phyloP scores from a whole-genome alignment of 2,888 invertebrate species.

The Piscicola geometra region DNA sequence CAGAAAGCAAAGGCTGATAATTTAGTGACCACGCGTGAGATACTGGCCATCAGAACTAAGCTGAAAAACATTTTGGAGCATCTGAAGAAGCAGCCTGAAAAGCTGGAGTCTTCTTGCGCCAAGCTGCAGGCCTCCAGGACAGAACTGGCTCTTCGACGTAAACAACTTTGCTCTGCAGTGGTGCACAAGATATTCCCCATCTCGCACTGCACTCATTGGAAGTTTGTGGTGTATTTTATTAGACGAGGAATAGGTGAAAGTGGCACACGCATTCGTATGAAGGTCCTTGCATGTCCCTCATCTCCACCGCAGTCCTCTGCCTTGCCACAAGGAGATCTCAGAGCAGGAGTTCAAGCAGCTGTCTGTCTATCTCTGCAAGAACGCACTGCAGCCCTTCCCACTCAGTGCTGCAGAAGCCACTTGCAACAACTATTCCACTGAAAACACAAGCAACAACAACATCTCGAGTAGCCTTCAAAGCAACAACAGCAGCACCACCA shows the following conservation, averaged over 20 bases:
- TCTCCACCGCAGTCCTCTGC: not conserved
- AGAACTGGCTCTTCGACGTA: not conserved
- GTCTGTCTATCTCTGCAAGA: no score
- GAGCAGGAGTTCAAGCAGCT: not conserved
- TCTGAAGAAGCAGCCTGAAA: not conserved
- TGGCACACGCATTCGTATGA: no score
- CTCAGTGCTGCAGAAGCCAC: not conserved
- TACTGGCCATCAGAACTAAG: not conserved
- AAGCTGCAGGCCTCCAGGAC: not conserved
- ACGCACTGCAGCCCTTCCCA: no score
- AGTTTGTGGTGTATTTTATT: not conserved
- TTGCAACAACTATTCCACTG: not conserved
- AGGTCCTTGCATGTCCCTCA: no score
- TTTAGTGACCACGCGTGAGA: not conserved
- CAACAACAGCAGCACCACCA: not conserved
- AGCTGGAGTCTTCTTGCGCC: not conserved
- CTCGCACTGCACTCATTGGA: not conserved
- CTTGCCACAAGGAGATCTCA: not conserved
- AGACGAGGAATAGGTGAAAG: no score
- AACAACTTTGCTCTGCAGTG: not conserved
- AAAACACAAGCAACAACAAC: not conserved
- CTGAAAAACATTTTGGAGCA: not conserved
- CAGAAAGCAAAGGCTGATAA: not conserved
- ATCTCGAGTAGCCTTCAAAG: not conserved
- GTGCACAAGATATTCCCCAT: slow-evolving; percentile 5